Base-by-base conservation (phyloP, 2,113 vertebrate species). In the Monarcha castaneiventris region DNA sequence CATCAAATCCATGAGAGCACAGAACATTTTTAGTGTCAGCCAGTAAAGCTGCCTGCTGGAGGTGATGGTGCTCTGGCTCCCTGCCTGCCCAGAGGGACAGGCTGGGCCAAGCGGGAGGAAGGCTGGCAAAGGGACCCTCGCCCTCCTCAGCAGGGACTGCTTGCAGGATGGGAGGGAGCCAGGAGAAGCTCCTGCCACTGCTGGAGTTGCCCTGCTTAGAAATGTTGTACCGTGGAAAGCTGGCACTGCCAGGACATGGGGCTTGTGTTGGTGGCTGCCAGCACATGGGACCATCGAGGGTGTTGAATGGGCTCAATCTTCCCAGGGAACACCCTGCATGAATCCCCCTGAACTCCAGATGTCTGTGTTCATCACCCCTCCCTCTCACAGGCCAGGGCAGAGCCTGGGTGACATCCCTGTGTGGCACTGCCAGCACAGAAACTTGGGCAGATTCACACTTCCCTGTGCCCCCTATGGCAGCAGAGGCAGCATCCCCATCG, bases 1-100 rank as follows among this genome's bases (percentile, higher is more conserved):
- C 97, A 97, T 97, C 97, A 97, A 97, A 97, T 97, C 97, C 97
- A 97, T 97, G 96, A 98, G 97, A 97, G 97, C 97, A 96, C 97
- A 97, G 96, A 83, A 94, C 96, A 97, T 97, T 97, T 96, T 97
- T 78, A 91, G 96, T 97, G 97, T 97, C 97, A 97, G 97, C 97
- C 97, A 97, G 96, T 96, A 98, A 97, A 98, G 97, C 88, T 95
- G 97, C 96, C 96, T 96, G 94, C 81, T 96, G 92, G 93, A 96
- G 93, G 88, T 92, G 91, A 82, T 84, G 84, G 78, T 54, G 72
- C 63, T 43, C 90, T 95, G 93, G 94, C 90, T 84, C 43, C 15
- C 71, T 77, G 95, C 91, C 81, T 56, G 54, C 37, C 6, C 5
- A 19, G 46, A 91, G 33, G 78, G n/a, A 66, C 22, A 5, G 35